Conservation (phyloP, 2,797 vertebrate species). For the Lepus oiostolus region DNA sequence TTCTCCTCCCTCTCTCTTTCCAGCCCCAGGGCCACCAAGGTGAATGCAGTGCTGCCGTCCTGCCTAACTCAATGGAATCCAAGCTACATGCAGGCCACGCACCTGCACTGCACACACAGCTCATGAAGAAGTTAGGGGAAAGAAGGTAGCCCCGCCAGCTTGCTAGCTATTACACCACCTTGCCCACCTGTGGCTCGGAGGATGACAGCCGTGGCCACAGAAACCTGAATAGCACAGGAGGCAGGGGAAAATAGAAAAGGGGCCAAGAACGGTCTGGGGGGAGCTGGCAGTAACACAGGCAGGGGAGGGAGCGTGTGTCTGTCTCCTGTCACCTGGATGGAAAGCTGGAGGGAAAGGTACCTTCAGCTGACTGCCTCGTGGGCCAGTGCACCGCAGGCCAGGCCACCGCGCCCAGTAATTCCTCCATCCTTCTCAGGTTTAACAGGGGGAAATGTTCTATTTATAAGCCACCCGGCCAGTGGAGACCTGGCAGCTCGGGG, state of each 20-base stretch:
- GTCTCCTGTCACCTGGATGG: slow-evolving; percentile 45
- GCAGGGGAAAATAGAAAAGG: not conserved
- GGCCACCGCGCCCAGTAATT: slow-evolving; percentile 37
- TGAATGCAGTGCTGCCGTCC: not conserved
- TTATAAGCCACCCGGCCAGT: slow-evolving; percentile 73
- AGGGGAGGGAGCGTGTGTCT: not conserved
- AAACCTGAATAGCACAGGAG: slow-evolving; percentile 11
- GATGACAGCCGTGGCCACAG: slow-evolving; percentile 28
- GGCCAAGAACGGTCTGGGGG: not conserved
- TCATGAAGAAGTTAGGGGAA: slow-evolving; percentile 5
- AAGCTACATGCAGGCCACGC: not conserved
- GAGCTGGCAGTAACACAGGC: not conserved
- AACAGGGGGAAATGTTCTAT: slow-evolving; percentile 83
- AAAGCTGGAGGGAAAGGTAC: slow-evolving; percentile 71
- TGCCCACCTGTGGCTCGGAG: slow-evolving; percentile 12
- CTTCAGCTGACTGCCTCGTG: slow-evolving; percentile 80
- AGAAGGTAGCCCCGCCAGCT: not conserved
- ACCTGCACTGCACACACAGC: not conserved
- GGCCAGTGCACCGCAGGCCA: slow-evolving; percentile 70
- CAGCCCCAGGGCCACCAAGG: not conserved
- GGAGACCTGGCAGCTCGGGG: slow-evolving; percentile 72
- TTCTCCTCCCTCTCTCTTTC: not conserved
- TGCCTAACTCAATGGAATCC: slow-evolving; percentile 41
- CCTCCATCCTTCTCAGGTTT: slow-evolving; percentile 70
- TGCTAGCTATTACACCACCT: slow-evolving; percentile 23